phyloP scores from a whole-genome alignment of 2,888 invertebrate species.

The Noctua fimbriata region DNA sequence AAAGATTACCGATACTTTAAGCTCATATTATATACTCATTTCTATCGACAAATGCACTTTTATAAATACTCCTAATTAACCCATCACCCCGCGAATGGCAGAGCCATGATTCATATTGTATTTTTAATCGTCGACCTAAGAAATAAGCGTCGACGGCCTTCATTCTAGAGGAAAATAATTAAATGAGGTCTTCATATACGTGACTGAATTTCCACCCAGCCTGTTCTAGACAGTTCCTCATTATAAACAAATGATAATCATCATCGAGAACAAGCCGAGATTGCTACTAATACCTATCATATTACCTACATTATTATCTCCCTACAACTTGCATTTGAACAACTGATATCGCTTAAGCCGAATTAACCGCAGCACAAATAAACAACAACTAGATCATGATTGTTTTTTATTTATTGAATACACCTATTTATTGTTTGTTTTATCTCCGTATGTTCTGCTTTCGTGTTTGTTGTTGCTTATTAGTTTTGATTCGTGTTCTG shows the following conservation, averaged over 20 bases:
- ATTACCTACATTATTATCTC: slow-evolving; percentile 40
- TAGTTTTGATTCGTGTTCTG: neutral
- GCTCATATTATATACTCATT: no score
- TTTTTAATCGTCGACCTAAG: neutral
- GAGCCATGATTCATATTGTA: neutral
- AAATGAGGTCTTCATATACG: slow-evolving; percentile 4
- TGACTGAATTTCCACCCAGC: slow-evolving; percentile 9
- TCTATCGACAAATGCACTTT: neutral
- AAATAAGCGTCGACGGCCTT: slow-evolving; percentile 9
- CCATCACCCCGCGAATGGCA: no score
- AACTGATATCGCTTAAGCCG: slow-evolving; percentile 43
- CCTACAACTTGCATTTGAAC: slow-evolving; percentile 35
- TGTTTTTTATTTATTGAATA: slow-evolving; percentile 21
- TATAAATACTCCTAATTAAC: neutral
- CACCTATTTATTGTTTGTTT: slow-evolving; percentile 16
- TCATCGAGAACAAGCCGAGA: slow-evolving; percentile 21
- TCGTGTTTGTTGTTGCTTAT: neutral
- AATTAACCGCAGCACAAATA: slow-evolving; percentile 47
- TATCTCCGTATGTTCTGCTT: slow-evolving; percentile 30
- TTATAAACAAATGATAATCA: slow-evolving; percentile 42
- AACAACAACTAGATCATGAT: slow-evolving; percentile 38
- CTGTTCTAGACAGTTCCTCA: slow-evolving; percentile 34
- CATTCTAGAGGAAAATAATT: slow-evolving; percentile 24
- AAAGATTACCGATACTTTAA: neutral
- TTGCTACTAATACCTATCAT: slow-evolving; percentile 21